phyloP scores from a whole-genome alignment of 2,113 vertebrate species.

The Butorides virescens region DNA sequence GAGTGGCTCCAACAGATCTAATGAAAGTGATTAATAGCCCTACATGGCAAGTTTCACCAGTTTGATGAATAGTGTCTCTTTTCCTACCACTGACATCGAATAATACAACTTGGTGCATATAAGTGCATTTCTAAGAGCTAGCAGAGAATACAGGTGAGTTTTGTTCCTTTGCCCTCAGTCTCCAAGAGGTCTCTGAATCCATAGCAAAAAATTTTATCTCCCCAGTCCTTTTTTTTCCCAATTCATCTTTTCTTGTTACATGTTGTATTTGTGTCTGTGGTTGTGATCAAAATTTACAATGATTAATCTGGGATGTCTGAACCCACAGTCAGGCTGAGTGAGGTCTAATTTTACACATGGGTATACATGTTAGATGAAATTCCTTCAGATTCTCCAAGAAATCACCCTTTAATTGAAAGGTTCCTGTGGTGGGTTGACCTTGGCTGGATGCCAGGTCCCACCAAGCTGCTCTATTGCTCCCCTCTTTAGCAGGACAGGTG shows the following conservation, averaged over 20 bases:
- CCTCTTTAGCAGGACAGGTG: too few relatives aligned
- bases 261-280: neutral
- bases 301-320: neutral
- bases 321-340: neutral
- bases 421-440: too few relatives aligned
- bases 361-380: neutral
- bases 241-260: neutral
- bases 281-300: neutral
- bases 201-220: neutral
- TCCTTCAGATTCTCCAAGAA: neutral
- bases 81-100: neutral
- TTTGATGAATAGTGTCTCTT: neutral
- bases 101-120: neutral
- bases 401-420: neutral
- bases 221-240: neutral
- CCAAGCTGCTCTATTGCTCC: too few relatives aligned
- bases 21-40: neutral
- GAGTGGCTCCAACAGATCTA: neutral
- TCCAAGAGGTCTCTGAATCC: neutral
- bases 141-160: neutral
- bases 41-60: neutral
- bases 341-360: neutral
- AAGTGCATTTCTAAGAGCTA: neutral
- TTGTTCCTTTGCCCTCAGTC: neutral
- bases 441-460: too few relatives aligned